Evolutionary conservation across 2,888 invertebrate species (phyloP).

Genomic region (Alviniconcha strummeri): DNA sequence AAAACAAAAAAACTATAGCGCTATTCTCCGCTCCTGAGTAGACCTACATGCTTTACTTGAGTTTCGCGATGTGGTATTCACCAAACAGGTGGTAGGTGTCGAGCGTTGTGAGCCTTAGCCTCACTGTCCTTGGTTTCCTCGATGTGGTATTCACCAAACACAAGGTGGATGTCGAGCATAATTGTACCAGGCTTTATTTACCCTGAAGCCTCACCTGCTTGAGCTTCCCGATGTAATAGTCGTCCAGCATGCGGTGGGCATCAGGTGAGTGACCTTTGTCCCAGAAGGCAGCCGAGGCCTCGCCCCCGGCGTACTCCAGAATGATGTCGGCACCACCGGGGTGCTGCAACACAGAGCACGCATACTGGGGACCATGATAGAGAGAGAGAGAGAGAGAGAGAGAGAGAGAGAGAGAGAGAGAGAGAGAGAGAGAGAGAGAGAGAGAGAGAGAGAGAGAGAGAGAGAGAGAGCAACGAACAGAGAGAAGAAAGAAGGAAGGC

Average conservation of each 20-base stretch:
- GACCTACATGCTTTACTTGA: too few species aligned
- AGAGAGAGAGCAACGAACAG: not conserved
- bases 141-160: too few species aligned
- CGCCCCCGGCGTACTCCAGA: slow-evolving; percentile 63
- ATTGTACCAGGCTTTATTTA: too few species aligned
- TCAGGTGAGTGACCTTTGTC: slow-evolving; percentile 63
- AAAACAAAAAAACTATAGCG: too few species aligned
- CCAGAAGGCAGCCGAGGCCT: slow-evolving; percentile 61
- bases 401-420: slow-evolving; percentile 6
- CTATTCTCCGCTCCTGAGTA: too few species aligned
- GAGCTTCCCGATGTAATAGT: slow-evolving; percentile 62
- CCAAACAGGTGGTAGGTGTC: too few species aligned
- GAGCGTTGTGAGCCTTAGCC: too few species aligned
- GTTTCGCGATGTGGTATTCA: too few species aligned
- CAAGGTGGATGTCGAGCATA: too few species aligned
- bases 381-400: slow-evolving; percentile 7
- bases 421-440: not conserved
- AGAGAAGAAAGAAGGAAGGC: not conserved
- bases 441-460: slow-evolving; percentile 1
- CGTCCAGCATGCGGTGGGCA: slow-evolving; percentile 51
- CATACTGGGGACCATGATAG: not conserved
- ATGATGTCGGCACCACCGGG: slow-evolving; percentile 68
- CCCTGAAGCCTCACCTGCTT: slow-evolving; percentile 40
- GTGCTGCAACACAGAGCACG: slow-evolving; percentile 53
- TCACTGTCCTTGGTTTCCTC: too few species aligned